Conservation (phyloP, 2,888 invertebrate genomes). For the Nomada flava region DNA sequence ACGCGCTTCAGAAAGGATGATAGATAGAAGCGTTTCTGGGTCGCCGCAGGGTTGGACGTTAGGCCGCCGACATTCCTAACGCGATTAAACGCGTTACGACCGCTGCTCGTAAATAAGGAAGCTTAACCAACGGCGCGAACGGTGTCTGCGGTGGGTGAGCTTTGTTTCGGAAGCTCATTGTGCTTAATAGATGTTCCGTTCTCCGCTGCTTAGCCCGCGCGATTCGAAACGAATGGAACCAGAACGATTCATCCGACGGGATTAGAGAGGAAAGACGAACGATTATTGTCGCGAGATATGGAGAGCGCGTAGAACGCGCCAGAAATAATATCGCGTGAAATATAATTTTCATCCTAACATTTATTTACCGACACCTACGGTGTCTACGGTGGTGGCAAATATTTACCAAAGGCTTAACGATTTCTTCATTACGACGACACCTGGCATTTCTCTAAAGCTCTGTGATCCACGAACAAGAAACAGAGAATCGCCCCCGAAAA, state of each 20-base stretch:
- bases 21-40: slow-evolving; percentile 50
- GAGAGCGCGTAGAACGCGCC: too few species aligned
- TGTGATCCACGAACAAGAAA: background rate
- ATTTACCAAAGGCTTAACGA: too few species aligned
- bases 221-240: background rate
- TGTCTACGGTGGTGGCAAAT: too few species aligned
- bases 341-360: too few species aligned
- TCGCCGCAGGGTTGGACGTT: slow-evolving; percentile 35
- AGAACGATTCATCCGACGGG: background rate
- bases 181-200: background rate
- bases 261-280: too few species aligned
- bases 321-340: too few species aligned
- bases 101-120: slow-evolving; percentile 33
- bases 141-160: background rate
- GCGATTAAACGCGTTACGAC: slow-evolving; percentile 49
- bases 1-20: slow-evolving; percentile 22
- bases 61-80: slow-evolving; percentile 46
- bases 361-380: too few species aligned
- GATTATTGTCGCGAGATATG: too few species aligned
- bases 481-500: background rate
- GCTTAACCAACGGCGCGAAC: slow-evolving; percentile 15
- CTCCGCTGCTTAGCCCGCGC: background rate
- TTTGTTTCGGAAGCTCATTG: slow-evolving; percentile 8
- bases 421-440: too few species aligned
- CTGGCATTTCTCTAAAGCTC: background rate